phyloP scores from a whole-genome alignment of 2,797 vertebrate genomes.

The Labeo calbasu region DNA sequence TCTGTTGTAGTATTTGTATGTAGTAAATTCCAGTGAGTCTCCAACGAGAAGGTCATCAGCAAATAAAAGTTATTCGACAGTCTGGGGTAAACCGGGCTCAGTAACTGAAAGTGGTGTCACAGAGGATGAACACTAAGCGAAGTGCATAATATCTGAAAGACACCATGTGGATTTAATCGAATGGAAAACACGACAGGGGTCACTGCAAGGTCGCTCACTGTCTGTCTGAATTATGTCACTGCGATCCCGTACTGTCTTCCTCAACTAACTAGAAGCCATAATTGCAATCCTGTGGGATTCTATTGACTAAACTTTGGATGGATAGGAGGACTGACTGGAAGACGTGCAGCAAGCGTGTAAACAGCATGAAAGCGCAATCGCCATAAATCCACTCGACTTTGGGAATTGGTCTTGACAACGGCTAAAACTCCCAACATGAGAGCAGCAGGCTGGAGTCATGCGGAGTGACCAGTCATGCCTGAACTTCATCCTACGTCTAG shows the following conservation, averaged over 20 bases:
- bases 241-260: neutral
- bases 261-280: constrained; percentile 16
- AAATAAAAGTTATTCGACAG: neutral
- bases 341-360: constrained; percentile 9
- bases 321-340: neutral
- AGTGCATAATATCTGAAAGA: constrained; percentile 5
- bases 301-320: constrained; percentile 33
- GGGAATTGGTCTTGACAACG: constrained; percentile 21
- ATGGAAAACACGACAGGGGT: constrained; percentile 23
- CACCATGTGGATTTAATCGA: constrained; percentile 37
- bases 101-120: constrained; percentile 6
- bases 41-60: neutral
- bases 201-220: constrained; percentile 9
- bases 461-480: constrained; percentile 14
- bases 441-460: constrained; percentile 3
- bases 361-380: constrained; percentile 13
- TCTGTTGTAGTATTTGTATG: neutral
- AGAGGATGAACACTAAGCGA: neutral
- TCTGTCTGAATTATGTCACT: constrained; percentile 31
- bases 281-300: neutral
- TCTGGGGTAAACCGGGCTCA: neutral
- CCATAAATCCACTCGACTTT: neutral
- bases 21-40: neutral
- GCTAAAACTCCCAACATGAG: neutral
- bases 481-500: constrained; percentile 5